Conservation (phyloP, 2,888 invertebrate species). For the Zeuzera pyrina region DNA sequence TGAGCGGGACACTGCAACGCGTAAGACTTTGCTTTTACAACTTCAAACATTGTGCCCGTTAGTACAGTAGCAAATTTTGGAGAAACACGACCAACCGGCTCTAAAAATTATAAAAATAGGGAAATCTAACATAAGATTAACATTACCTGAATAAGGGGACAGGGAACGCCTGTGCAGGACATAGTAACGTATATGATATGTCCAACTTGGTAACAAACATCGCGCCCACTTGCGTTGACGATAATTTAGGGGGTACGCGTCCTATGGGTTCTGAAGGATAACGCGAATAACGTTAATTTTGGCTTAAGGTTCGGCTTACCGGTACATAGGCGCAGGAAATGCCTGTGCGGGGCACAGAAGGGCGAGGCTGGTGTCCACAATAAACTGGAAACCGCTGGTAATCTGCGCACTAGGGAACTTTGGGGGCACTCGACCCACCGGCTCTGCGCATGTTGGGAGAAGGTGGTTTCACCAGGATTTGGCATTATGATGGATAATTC, state of each 20-base stretch:
- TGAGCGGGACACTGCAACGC: slow-evolving; percentile 79
- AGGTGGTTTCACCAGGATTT: slow-evolving; percentile 51
- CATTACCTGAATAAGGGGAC: slow-evolving; percentile 65
- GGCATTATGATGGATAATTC: slow-evolving; percentile 20
- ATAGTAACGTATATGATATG: slow-evolving; percentile 73
- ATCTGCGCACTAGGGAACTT: slow-evolving; percentile 74
- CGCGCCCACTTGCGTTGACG: slow-evolving; percentile 60
- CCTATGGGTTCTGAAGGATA: slow-evolving; percentile 58
- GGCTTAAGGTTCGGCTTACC: slow-evolving; percentile 73
- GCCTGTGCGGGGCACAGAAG: slow-evolving; percentile 81
- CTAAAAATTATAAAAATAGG: slow-evolving; percentile 28
- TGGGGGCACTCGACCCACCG: slow-evolving; percentile 77
- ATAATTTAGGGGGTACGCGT: slow-evolving; percentile 56
- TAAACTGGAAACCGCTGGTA: slow-evolving; percentile 76
- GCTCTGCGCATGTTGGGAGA: slow-evolving; percentile 76
- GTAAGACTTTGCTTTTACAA: slow-evolving; percentile 54
- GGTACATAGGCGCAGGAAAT: slow-evolving; percentile 79
- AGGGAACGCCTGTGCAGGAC: slow-evolving; percentile 80
- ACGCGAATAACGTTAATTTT: slow-evolving; percentile 39
- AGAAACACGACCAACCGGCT: slow-evolving; percentile 58
- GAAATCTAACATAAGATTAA: slow-evolving; percentile 22
- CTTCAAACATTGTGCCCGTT: slow-evolving; percentile 71
- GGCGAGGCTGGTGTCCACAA: slow-evolving; percentile 64
- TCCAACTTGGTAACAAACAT: slow-evolving; percentile 73
- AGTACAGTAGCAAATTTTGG: slow-evolving; percentile 72